A percentile compares a stretch with the other conserved stretches of the same genome.
Conservation (phyloP, 2,888 invertebrate genomes). For the Eutolmus rufibarbis region DNA sequence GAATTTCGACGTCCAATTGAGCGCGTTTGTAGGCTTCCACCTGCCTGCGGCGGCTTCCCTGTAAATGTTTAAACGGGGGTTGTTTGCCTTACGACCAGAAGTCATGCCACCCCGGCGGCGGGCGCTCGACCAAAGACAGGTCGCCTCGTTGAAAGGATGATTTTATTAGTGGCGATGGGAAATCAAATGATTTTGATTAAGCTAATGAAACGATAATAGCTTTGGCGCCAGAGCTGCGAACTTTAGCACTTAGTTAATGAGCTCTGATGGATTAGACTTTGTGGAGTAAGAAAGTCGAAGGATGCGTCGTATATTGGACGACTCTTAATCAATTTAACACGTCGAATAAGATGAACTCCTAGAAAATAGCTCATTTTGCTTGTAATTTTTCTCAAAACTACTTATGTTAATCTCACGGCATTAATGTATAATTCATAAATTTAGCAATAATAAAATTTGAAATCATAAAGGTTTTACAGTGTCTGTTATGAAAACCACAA, state of each 20-base stretch:
- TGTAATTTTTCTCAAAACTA: no score
- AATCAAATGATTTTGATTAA: constrained; percentile 15
- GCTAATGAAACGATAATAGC: constrained; percentile 18
- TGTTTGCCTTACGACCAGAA: neutral
- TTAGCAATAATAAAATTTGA: no score
- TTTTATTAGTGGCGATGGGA: constrained; percentile 4
- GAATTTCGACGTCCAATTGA: neutral
- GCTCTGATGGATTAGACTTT: neutral
- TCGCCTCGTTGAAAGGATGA: neutral
- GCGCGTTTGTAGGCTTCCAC: neutral
- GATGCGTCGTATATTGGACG: neutral
- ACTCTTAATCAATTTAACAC: neutral
- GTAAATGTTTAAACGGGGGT: neutral
- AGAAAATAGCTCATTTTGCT: neutral
- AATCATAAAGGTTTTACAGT: no score
- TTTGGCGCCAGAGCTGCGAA: neutral
- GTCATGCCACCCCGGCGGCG: neutral
- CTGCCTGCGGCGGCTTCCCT: neutral
- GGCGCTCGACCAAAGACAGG: neutral
- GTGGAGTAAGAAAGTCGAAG: neutral
- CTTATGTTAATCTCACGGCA: neutral
- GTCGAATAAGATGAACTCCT: no score
- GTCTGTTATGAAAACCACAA: no score
- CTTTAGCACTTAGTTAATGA: neutral
- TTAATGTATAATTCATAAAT: no score